Evolutionary conservation across 1,140 invertebrate genomes (phyloP).

Genomic region (Sesamia nonagrioides): DNA sequence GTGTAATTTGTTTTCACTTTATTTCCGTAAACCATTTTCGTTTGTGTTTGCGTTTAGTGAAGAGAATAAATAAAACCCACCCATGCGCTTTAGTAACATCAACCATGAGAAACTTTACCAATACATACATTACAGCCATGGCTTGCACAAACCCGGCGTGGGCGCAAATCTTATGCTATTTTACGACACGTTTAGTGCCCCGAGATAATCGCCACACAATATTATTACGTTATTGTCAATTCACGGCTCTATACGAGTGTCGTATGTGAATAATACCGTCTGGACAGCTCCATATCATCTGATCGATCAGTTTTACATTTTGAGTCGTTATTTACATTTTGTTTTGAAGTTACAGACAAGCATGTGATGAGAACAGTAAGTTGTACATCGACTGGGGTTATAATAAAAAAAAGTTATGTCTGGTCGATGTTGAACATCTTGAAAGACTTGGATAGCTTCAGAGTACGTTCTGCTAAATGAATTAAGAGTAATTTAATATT

Average conservation of each 20-base stretch:
- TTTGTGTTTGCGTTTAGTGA: too few species aligned
- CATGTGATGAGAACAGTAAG: too few species aligned
- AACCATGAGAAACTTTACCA: neutral
- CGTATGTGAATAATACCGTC: conserved; percentile 20
- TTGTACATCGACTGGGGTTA: too few species aligned
- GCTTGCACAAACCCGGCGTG: conserved; percentile 15
- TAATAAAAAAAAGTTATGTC: too few species aligned
- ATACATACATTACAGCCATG: conserved; percentile 1
- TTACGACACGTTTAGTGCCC: conserved; percentile 49
- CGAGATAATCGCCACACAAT: conserved; percentile 49
- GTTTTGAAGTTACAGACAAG: too few species aligned
- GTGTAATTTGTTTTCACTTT: neutral
- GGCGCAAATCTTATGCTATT: conserved; percentile 45
- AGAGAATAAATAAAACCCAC: neutral
- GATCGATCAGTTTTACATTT: conserved; percentile 22
- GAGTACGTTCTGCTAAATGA: too few species aligned
- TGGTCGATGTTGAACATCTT: too few species aligned
- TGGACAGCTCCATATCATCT: conserved; percentile 9
- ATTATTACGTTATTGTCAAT: conserved; percentile 53
- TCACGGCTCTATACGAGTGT: conserved; percentile 30
- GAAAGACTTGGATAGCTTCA: too few species aligned
- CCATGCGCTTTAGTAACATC: neutral
- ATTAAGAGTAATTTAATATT: neutral
- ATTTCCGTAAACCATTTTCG: too few species aligned
- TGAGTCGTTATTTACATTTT: too few species aligned